Base-by-base conservation (phyloP, 64 coral and sea anemone genomes). In the Montipora efflorescens region DNA sequence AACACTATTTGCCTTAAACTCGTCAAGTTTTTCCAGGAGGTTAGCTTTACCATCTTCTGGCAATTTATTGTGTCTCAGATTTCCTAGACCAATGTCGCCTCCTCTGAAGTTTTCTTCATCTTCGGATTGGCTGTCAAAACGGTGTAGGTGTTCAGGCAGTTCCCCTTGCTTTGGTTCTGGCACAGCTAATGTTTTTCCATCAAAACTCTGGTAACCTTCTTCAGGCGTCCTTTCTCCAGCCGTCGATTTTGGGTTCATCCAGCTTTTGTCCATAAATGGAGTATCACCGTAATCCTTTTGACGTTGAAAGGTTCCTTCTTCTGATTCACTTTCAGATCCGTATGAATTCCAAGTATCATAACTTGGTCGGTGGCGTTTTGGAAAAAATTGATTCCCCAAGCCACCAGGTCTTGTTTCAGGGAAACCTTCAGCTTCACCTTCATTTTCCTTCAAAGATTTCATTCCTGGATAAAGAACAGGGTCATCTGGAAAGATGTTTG, bases 401-500 rank as follows among this genome's bases (percentile, higher is more conserved):
- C 66, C n/a, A 12, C 20, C 62, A 11, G 47, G 18, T 71, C 82
- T 64, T 3, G 16, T 45, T 4, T 18, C 82, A 20, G 15, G 67
- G n/a, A 45, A 48, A 1, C 82, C 46, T 49, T 49, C 23, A 49
- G 43, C 16, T 22, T 86, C 45, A 19, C 64, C 66, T 7, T 16
- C 16, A 44, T 16, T 69, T 3, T 47, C 82, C 43, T 67, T 51
- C 0, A 7, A 47, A 7, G 81, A 10, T 44, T 86, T 86, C 5
- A 50, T 49, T 0, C 82, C 82, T 50, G 92, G 92, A 47, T 88
- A 93, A 50, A 93, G 8, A 13, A 93, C 92, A 48, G 92, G 92
- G 48, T 93, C 92, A 53, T 93, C 92, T 4, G 92, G 92, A 53
- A 88, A 93, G 76, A 93, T 93, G 28, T 46, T 93, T 7, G 69